Conservation (phyloP, 1,140 invertebrate species). For the Lethocerus indicus region DNA sequence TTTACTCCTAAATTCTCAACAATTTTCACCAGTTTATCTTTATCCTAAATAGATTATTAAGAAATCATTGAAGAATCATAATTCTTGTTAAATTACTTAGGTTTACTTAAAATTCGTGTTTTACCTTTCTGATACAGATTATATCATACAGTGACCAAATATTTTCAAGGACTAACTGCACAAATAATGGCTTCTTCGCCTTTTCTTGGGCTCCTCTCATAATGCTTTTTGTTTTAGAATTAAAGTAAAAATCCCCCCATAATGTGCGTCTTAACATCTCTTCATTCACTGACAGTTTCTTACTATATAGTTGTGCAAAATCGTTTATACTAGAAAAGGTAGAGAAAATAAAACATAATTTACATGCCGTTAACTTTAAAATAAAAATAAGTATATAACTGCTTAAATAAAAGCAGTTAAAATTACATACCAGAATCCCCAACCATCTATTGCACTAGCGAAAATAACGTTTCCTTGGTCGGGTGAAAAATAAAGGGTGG, state of each 20-base stretch:
- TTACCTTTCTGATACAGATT: conserved; percentile 44
- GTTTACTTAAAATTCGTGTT: too few relatives aligned
- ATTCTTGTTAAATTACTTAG: too few relatives aligned
- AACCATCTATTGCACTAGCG: conserved; percentile 88
- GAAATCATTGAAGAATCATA: neutral
- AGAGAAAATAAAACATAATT: conserved; percentile 7
- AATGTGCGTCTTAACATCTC: conserved; percentile 41
- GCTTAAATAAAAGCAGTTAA: too few relatives aligned
- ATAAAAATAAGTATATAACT: too few relatives aligned
- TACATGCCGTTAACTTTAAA: too few relatives aligned
- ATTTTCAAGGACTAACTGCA: conserved; percentile 88
- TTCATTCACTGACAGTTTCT: conserved; percentile 52
- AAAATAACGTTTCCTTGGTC: conserved; percentile 92
- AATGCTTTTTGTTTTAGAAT: conserved; percentile 71
- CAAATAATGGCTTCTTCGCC: conserved; percentile 90
- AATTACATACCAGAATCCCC: conserved; percentile 64
- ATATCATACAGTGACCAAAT: conserved; percentile 85
- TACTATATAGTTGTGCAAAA: conserved; percentile 74
- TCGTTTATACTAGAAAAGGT: conserved; percentile 38
- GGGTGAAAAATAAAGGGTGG: conserved; percentile 78
- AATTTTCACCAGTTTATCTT: conserved; percentile 62
- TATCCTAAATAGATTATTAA: conserved; percentile 36
- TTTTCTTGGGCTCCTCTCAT: conserved; percentile 84
- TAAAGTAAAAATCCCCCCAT: conserved; percentile 93
- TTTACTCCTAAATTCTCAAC: conserved; percentile 66